phyloP scores from a whole-genome alignment of 2,797 vertebrate species.

The Pogoniulus pusillus region DNA sequence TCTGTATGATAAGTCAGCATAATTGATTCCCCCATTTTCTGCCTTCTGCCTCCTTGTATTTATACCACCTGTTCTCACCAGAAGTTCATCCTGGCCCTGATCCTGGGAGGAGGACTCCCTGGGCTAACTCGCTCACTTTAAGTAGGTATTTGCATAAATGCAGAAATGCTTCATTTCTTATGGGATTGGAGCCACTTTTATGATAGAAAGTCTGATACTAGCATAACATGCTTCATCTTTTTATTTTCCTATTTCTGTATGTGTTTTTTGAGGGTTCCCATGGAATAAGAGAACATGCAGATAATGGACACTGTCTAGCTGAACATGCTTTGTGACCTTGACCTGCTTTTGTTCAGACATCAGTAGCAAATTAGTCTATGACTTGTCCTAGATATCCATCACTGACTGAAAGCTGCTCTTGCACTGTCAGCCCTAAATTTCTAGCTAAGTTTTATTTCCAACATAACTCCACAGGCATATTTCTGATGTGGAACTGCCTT shows the following conservation, averaged over 20 bases:
- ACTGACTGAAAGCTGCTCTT: background rate
- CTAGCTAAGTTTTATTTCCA: background rate
- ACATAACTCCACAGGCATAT: background rate
- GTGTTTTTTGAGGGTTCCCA: background rate
- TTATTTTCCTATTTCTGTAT: background rate
- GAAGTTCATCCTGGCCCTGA: slow-evolving; percentile 9
- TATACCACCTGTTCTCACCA: slow-evolving; percentile 5
- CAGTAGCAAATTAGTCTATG: background rate
- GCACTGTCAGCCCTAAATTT: background rate
- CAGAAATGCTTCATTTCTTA: background rate
- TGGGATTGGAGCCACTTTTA: background rate
- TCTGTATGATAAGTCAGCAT: background rate
- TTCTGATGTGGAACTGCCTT: background rate
- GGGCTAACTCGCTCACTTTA: background rate
- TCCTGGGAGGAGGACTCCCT: background rate
- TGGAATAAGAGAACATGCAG: background rate
- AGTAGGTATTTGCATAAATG: background rate
- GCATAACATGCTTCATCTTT: background rate
- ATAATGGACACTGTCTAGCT: background rate
- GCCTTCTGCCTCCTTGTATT: background rate
- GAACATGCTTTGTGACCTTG: background rate
- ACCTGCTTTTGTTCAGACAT: background rate
- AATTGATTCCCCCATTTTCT: slow-evolving; percentile 6
- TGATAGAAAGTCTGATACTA: background rate
- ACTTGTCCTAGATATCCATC: background rate